Conservation (phyloP, 2,888 invertebrate genomes). For the Machimus rusticus region DNA sequence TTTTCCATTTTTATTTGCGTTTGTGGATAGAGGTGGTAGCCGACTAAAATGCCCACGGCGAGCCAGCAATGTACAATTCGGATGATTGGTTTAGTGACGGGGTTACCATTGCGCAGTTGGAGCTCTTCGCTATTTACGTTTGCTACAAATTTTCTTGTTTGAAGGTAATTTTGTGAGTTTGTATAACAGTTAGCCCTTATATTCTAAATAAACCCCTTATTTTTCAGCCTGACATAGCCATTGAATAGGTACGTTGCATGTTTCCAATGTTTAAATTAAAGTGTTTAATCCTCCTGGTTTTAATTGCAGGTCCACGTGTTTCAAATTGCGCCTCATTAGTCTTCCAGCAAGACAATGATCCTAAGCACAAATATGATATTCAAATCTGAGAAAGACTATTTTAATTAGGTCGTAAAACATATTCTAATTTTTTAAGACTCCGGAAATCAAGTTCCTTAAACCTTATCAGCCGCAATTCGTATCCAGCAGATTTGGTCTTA, state of each 20-base stretch:
- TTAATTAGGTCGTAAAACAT: too few relatives aligned
- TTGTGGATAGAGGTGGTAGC: constrained; percentile 4
- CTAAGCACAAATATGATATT: neutral
- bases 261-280: neutral
- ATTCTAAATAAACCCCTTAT: neutral
- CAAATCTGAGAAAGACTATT: too few relatives aligned
- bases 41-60: constrained; percentile 3
- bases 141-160: neutral
- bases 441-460: too few relatives aligned
- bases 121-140: neutral
- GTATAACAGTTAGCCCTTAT: neutral
- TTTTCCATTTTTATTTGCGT: constrained; percentile 4
- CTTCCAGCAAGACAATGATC: neutral
- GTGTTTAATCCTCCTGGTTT: neutral
- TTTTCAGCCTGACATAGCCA: neutral
- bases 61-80: constrained; percentile 7
- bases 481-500: too few relatives aligned
- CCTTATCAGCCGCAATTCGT: too few relatives aligned
- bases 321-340: neutral
- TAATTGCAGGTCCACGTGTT: neutral
- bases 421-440: too few relatives aligned
- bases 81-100: constrained; percentile 18
- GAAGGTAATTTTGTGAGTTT: neutral
- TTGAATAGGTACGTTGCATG: neutral
- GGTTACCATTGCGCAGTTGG: constrained; percentile 8